A percentile compares a stretch with the other conserved stretches of the same genome.
Evolutionary conservation across 1,140 invertebrate genomes (phyloP).

Genomic region (Solenopsis fugax): DNA sequence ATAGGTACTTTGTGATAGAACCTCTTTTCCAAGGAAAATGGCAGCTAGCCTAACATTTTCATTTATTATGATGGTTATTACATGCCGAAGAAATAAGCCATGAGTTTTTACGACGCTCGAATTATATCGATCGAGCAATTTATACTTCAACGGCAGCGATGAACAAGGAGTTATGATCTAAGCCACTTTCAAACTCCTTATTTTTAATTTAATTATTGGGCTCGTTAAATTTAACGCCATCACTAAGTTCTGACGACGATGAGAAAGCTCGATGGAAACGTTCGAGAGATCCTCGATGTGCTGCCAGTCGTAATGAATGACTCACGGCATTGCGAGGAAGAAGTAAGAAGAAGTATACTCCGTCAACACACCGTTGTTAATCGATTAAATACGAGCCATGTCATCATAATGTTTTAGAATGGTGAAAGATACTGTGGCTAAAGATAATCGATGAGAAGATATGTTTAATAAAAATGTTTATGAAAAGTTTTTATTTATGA

Average conservation of each 20-base stretch:
- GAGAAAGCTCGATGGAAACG: constrained; percentile 10
- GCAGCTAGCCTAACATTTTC: constrained; percentile 37
- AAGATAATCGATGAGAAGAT: background rate
- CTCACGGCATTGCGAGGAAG: constrained; percentile 26
- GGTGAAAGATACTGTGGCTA: background rate
- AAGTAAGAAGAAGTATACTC: constrained; percentile 11
- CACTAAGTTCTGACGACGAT: background rate
- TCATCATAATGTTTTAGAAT: background rate
- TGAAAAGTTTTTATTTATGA: background rate
- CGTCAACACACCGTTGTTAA: background rate
- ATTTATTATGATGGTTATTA: constrained; percentile 56
- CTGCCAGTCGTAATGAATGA: constrained; percentile 41
- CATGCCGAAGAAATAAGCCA: constrained; percentile 33
- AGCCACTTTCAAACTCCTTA: background rate
- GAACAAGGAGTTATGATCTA: constrained; percentile 13
- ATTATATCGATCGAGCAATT: constrained; percentile 37
- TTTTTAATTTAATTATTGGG: constrained; percentile 52
- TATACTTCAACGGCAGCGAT: constrained; percentile 3
- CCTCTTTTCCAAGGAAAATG: constrained; percentile 28
- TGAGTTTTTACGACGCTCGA: constrained; percentile 50
- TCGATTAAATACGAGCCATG: constrained; percentile 6
- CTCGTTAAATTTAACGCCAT: constrained; percentile 53
- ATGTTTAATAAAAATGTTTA: constrained; percentile 9
- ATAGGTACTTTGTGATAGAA: constrained; percentile 3
- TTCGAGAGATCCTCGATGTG: constrained; percentile 22